Percentiles rank a stretch among this genome's conserved stretches.
Conservation (phyloP, 2,797 vertebrate genomes). For the Catostomus latipinnis region DNA sequence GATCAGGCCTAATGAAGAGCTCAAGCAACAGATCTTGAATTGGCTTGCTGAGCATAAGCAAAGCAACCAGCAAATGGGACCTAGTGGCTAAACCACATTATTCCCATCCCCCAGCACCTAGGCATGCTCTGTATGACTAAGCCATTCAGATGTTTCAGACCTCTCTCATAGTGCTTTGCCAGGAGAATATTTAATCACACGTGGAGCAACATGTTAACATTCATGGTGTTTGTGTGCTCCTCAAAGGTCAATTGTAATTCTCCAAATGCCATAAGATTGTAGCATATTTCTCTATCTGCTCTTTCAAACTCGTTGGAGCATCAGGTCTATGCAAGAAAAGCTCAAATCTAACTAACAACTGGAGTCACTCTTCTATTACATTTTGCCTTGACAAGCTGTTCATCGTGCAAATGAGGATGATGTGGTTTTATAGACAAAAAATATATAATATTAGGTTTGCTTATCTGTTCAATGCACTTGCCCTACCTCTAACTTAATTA, state of each 20-base stretch:
- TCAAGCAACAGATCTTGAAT: constrained; percentile 91
- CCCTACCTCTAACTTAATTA: constrained; percentile 38
- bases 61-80: constrained; percentile 84
- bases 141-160: constrained; percentile 36
- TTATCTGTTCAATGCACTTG: constrained; percentile 25
- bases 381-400: constrained; percentile 47
- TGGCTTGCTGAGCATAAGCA: constrained; percentile 94
- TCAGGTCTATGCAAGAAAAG: constrained; percentile 19
- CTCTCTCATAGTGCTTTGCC: constrained; percentile 26
- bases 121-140: constrained; percentile 42
- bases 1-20: constrained; percentile 94
- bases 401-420: background rate
- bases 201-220: constrained; percentile 33
- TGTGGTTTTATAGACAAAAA: background rate
- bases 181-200: constrained; percentile 29
- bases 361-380: constrained; percentile 31
- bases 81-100: constrained; percentile 75
- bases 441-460: background rate
- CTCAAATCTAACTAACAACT: constrained; percentile 36
- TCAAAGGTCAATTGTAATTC: constrained; percentile 37
- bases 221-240: constrained; percentile 24
- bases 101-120: constrained; percentile 31
- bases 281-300: constrained; percentile 36
- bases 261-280: constrained; percentile 44
- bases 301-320: constrained; percentile 23